Evolutionary conservation across 2,888 invertebrate species (phyloP), one percentile per base, ranked within the genome.

Genomic region (Drosophila emarginata): DNA sequence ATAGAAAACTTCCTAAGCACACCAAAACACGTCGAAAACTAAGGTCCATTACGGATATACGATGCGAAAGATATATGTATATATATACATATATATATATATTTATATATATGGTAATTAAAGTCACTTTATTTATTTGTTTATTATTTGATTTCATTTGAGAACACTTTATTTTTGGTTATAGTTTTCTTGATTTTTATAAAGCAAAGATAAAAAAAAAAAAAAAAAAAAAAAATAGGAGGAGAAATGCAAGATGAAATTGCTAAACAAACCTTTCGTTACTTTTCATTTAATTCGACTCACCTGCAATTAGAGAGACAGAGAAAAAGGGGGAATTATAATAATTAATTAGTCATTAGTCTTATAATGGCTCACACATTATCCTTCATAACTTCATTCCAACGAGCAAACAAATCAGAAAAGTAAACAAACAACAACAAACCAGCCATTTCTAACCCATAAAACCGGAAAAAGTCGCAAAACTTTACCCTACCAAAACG

Each of bases 21-120:
- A 91, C 91, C 91, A 92, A 92, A 92, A 92, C 91, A 91, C 92
- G 92, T 91, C 91, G 88, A 92, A 92, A 91, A 91, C 92, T 92
- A 92, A 92, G 91, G 84, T 82, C 90, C 79, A 84, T 80, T 79
- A 80, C 85, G 80, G 80, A 80, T 81, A 74, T 40, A 11, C 9
- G 18, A 21, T 45, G 12, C 18, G 37, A 18, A 26, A 39, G 18
- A 37, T 50, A 21, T 11, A 50, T 36, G 32, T 11, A 18, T 14
- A 1, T 7, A 1, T 14, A 18, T 14, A 1, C 5, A 28, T 28
- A 28, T 7, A 1, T n/a, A n/a, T n/a, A n/a, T n/a, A 36, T 50
- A 21, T 12, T 40, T 37, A 45, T 14, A 15, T 14, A 1, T 7
- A 1, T 32, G 32, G 9, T 4, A 37, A n/a, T 40, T 23, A 26